Evolutionary conservation across 2,888 invertebrate genomes (phyloP).

Genomic region (Gandaritis pyraliata): DNA sequence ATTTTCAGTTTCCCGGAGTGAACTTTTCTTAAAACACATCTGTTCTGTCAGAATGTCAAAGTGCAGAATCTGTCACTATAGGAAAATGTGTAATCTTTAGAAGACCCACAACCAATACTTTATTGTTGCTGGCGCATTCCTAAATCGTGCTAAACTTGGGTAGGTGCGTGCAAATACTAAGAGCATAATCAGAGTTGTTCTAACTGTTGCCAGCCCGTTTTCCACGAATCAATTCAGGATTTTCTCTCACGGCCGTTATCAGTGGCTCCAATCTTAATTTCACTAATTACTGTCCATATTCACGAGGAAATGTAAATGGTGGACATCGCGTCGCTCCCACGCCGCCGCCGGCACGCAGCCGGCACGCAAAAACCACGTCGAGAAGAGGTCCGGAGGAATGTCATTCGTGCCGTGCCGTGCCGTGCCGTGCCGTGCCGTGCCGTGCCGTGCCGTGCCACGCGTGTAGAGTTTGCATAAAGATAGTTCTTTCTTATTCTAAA

Average conservation of each 20-base stretch:
- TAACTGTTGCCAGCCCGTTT: neutral
- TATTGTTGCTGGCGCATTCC: no score
- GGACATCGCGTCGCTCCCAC: conserved; percentile 57
- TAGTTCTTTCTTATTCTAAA: neutral
- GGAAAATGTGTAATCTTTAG: no score
- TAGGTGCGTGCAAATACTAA: neutral
- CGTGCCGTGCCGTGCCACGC: no score
- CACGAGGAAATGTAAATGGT: conserved; percentile 30
- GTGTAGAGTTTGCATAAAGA: conserved; percentile 11
- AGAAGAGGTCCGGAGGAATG: neutral
- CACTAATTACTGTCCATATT: conserved; percentile 29
- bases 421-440: no score
- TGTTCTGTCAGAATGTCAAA: no score
- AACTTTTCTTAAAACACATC: no score
- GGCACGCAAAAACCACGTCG: conserved; percentile 44
- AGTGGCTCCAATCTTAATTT: conserved; percentile 29
- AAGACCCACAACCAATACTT: no score
- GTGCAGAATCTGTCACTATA: no score
- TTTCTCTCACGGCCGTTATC: conserved; percentile 23
- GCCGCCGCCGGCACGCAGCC: conserved; percentile 58
- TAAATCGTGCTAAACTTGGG: neutral
- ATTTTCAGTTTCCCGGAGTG: no score
- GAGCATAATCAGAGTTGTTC: neutral
- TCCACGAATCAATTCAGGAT: conserved; percentile 27
- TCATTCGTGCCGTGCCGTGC: conserved; percentile 8